Conservation (phyloP, 1,140 invertebrate genomes). For the Helicorthomorpha holstii region DNA sequence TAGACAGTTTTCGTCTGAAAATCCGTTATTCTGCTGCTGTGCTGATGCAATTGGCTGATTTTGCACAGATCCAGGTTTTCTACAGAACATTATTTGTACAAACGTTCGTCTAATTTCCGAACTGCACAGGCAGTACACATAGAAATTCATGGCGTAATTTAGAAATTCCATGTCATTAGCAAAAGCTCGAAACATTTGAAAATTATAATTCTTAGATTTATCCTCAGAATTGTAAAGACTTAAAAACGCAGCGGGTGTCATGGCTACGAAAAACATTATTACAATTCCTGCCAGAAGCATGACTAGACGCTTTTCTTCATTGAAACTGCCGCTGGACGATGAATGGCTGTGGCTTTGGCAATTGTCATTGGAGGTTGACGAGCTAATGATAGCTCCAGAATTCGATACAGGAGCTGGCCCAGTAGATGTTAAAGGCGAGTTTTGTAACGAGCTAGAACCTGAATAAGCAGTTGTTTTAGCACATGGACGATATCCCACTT, state of each 20-base stretch:
- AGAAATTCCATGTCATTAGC: conserved; percentile 53
- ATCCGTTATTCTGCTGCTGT: not conserved
- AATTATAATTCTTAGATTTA: conserved; percentile 18
- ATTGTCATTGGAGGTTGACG: not conserved
- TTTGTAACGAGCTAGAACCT: not conserved
- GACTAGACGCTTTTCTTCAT: conserved; percentile 49
- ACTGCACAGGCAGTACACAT: conserved; percentile 58
- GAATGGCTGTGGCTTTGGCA: conserved; percentile 4
- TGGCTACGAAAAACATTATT: conserved; percentile 51
- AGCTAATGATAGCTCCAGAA: conserved; percentile 1
- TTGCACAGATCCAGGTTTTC: not conserved
- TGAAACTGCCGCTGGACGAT: conserved; percentile 22
- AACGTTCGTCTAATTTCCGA: conserved; percentile 54
- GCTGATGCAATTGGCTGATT: not conserved
- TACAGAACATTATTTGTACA: conserved; percentile 25
- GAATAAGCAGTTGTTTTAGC: not conserved
- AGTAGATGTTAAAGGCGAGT: not conserved
- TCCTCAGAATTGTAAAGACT: conserved; percentile 28
- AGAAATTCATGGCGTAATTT: conserved; percentile 60
- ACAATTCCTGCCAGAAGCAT: conserved; percentile 50
- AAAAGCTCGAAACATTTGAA: conserved; percentile 49
- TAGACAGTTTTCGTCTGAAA: too few species aligned
- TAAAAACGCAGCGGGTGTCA: conserved; percentile 54
- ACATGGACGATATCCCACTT: not conserved
- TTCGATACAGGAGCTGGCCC: not conserved